phyloP scores from a whole-genome alignment of 2,797 vertebrate genomes.

The Gila robusta region DNA sequence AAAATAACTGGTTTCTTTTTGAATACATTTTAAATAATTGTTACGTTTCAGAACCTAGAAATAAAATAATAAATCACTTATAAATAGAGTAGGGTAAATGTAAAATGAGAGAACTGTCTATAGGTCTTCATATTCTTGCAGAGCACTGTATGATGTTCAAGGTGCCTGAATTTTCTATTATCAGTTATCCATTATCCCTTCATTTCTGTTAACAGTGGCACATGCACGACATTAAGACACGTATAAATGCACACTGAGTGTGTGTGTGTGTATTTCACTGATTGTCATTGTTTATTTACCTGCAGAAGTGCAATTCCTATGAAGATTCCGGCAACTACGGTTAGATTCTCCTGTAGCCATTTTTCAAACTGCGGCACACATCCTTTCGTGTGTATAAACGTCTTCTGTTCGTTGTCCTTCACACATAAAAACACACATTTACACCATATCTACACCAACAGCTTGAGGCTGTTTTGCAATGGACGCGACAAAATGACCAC shows the following conservation, averaged over 20 bases:
- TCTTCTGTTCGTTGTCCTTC: constrained; percentile 94
- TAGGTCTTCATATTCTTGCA: neutral
- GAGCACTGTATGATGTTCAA: neutral
- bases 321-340: constrained; percentile 98
- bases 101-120: neutral
- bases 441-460: neutral
- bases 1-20: neutral
- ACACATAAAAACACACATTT: constrained; percentile 33
- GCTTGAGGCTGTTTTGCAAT: neutral
- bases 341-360: constrained; percentile 98
- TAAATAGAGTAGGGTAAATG: neutral
- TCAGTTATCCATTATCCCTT: neutral
- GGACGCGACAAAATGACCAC: neutral
- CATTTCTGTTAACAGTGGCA: neutral
- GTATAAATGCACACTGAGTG: neutral
- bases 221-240: neutral
- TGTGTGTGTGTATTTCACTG: neutral
- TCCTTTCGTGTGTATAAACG: constrained; percentile 96
- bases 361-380: constrained; percentile 99
- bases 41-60: neutral
- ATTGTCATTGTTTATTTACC: constrained; percentile 73
- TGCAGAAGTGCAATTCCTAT: constrained; percentile 97
- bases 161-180: neutral
- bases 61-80: neutral
- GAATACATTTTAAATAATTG: neutral